These are phyloP conservation scores for Semotilus atromaculatus DNA, from an alignment of 2,797 vertebrate genomes.

Conservation along the genomic window DNA sequence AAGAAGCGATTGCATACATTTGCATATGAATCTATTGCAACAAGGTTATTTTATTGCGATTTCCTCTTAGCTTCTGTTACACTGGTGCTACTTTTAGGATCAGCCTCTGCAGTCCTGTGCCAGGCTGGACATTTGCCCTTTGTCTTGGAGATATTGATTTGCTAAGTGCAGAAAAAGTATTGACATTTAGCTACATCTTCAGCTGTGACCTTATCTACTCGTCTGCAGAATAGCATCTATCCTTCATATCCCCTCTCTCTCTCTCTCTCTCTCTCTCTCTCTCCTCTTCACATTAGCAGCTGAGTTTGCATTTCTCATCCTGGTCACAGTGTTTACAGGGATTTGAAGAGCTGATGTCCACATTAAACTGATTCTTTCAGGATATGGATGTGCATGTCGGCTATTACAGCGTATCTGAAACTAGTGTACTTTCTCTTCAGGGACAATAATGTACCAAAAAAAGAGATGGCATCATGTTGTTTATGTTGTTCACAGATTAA, in stretches of 20 bases:
- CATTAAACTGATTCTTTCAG: background rate
- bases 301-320: slow-evolving; percentile 17
- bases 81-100: background rate
- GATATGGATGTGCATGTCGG: background rate
- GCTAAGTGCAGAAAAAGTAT: slow-evolving; percentile 23
- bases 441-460: background rate
- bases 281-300: background rate
- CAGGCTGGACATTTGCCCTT: background rate
- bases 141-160: slow-evolving; percentile 21
- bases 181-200: slow-evolving; percentile 28
- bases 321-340: background rate
- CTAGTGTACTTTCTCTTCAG: background rate
- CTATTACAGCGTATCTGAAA: background rate
- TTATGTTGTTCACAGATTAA: background rate
- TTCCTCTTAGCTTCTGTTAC: background rate
- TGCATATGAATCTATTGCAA: background rate
- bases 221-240: background rate
- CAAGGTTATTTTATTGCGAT: background rate
- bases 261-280: slow-evolving; percentile 3
- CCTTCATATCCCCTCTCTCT: slow-evolving; percentile 2
- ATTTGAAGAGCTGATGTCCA: slow-evolving; percentile 20
- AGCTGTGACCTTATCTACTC: slow-evolving; percentile 15
- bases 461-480: background rate
- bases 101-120: background rate
- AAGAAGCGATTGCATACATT: background rate